These are phyloP conservation scores for Sarcophaga peregrina DNA, from an alignment of 1,140 invertebrate species.

Conservation along the genomic window DNA sequence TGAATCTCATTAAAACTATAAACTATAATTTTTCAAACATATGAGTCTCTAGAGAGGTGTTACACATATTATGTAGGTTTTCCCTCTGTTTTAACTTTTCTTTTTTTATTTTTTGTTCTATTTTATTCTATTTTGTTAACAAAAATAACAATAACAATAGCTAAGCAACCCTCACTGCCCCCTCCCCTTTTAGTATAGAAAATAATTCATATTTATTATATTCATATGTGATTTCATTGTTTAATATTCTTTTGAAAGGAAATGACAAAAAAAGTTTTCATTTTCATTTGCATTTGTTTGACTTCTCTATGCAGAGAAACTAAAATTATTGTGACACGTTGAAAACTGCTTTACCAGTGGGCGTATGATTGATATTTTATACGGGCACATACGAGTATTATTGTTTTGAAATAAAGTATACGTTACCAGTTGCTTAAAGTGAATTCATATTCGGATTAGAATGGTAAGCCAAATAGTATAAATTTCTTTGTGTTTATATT, in stretches of 20 bases:
- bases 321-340: neutral
- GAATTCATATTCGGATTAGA: too few species aligned
- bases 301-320: neutral
- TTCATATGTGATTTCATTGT: too few species aligned
- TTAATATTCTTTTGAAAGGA: too few species aligned
- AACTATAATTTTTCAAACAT: neutral
- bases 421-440: neutral
- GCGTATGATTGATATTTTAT: neutral
- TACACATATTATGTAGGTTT: neutral
- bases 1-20: too few species aligned
- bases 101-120: too few species aligned
- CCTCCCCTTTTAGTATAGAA: too few species aligned
- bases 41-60: neutral
- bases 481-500: too few species aligned
- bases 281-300: neutral
- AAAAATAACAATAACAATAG: neutral
- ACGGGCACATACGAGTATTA: too few species aligned
- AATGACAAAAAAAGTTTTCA: neutral
- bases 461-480: too few species aligned
- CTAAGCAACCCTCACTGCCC: neutral
- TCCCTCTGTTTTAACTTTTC: too few species aligned
- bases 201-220: too few species aligned
- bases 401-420: slow-evolving; percentile 14
- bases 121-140: neutral
- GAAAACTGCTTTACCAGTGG: neutral